Base-by-base conservation (phyloP, 2,888 invertebrate species). In the Tenthredo livida region DNA sequence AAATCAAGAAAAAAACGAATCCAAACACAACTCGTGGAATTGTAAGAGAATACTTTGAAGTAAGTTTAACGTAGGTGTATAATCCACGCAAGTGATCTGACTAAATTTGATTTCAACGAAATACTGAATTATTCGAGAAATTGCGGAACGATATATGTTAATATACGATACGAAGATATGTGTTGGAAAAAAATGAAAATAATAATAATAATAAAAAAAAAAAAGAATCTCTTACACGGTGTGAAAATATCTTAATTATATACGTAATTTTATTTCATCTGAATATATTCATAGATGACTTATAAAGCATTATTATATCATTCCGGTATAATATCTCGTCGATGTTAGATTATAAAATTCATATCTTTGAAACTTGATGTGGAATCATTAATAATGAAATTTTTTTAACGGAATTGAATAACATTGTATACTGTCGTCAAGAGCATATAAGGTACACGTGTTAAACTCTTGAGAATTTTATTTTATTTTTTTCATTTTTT, bases 41-140 rank as follows among this genome's bases (percentile, higher is more conserved):
- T 73, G 72, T 73, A 73, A 73, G 72, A 73, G 72, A 73, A 73
- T 73, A 73, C 72, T 43, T 50, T 43, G 5, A 43, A 73, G 9
- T n/a, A 25, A 40, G 9, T 1, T 0, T 5, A 37, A 40, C 40
- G 40, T 72, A 9, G 17, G 72, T 43, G 21, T 72, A 70, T 37
- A 70, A 25, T 21, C 25, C n/a, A 5, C n/a, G n/a, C 4, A 33
- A 29, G 33, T 15, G 33, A 33, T 67, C 17, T 17, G 15, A 25
- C 25, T 15, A 4, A 54, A 67, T 33, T 67, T 17, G 6, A 67
- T 67, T 67, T 17, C 67, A 33, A 15, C 17, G 67, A 67, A 67
- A 25, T 43, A 43, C 0, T 43, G 10, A 73, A 73, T 73, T n/a
- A 43, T 73, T 73, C 72, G 10, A 73, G 21, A 73, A 73, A 73